A percentile compares a stretch with the other conserved stretches of the same genome.
These are phyloP conservation scores for Phodopus roborovskii DNA, from an alignment of 2,113 vertebrate genomes.

Conservation along the genomic window DNA sequence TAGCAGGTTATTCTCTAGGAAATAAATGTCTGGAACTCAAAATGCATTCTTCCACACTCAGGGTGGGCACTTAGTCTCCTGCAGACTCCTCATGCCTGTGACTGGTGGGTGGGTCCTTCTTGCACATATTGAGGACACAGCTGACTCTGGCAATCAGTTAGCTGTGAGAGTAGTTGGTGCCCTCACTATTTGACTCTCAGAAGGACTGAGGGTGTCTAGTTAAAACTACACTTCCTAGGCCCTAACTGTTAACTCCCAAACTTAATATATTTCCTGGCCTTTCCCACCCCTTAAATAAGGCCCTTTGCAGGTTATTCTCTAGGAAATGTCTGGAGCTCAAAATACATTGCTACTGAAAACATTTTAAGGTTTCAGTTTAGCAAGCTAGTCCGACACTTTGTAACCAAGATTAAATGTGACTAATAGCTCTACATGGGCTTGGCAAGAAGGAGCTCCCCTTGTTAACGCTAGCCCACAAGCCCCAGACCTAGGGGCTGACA, in stretches of 20 bases:
- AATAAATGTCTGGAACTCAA: background rate
- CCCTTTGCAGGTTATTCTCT: background rate
- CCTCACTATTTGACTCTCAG: background rate
- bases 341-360: background rate
- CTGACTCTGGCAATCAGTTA: no score
- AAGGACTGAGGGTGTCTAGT: background rate
- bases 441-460: background rate
- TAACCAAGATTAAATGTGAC: background rate
- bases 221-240: background rate
- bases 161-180: background rate
- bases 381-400: background rate
- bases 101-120: background rate
- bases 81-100: background rate
- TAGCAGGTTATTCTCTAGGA: background rate
- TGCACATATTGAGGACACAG: background rate
- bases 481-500: background rate
- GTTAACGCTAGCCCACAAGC: background rate
- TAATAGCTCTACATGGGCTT: background rate
- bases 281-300: background rate
- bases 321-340: background rate
- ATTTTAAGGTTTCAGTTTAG: slow-evolving; percentile 13
- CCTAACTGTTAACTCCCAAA: background rate
- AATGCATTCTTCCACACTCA: background rate
- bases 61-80: background rate
- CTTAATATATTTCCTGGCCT: background rate